phyloP scores from a whole-genome alignment of 2,113 vertebrate genomes.

The Lepidothrix coronata region DNA sequence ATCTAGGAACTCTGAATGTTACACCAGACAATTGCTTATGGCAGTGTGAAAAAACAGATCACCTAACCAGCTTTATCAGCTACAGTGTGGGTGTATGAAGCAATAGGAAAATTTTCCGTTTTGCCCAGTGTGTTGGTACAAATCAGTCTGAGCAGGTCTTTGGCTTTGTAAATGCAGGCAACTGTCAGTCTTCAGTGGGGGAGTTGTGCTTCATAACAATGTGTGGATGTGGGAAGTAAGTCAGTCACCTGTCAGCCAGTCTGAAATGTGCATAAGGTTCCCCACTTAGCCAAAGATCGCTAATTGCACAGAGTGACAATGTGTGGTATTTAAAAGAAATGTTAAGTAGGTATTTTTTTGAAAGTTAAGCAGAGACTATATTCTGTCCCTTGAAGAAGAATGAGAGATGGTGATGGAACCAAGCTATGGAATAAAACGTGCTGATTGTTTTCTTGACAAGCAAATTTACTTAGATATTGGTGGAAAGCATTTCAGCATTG shows the following conservation, averaged over 20 bases:
- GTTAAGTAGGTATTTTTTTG: not conserved
- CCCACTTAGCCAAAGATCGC: not conserved
- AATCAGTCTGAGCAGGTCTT: not conserved
- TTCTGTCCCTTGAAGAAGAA: slow-evolving; percentile 1
- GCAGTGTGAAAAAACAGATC: not conserved
- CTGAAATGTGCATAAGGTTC: slow-evolving; percentile 7
- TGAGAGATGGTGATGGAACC: not conserved
- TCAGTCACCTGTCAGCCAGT: slow-evolving; percentile 50
- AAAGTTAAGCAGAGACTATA: not conserved
- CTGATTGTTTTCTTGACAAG: slow-evolving; percentile 48
- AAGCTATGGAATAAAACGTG: not conserved
- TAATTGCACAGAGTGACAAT: slow-evolving; percentile 5
- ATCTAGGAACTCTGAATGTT: not conserved
- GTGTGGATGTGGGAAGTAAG: slow-evolving; percentile 31
- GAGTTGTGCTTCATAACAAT: slow-evolving; percentile 35
- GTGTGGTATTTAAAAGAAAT: slow-evolving; percentile 15
- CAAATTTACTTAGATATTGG: slow-evolving; percentile 37
- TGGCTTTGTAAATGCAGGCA: slow-evolving; percentile 29
- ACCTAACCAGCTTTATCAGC: not conserved
- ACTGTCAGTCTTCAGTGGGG: slow-evolving; percentile 27
- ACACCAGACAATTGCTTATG: not conserved
- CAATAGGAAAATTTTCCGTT: not conserved
- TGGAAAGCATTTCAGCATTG: slow-evolving; percentile 13
- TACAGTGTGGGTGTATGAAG: not conserved
- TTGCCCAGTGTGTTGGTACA: slow-evolving; percentile 8